A percentile compares a stretch with the other conserved stretches of the same genome.
These are phyloP conservation scores for Lota lota DNA, from an alignment of 2,113 vertebrate species.

Conservation along the genomic window DNA sequence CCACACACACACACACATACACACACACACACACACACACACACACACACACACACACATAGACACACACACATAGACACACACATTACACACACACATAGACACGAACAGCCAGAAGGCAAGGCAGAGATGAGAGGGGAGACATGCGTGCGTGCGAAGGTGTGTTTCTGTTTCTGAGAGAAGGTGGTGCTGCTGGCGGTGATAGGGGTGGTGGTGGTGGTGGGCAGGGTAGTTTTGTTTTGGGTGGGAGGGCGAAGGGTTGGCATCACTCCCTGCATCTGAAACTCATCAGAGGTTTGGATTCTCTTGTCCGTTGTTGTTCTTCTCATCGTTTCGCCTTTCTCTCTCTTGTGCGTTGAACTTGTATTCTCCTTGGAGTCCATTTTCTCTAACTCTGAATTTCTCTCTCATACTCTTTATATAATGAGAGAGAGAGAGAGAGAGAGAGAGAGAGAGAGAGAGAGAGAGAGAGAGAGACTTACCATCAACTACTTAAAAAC, in stretches of 20 bases:
- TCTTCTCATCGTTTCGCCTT: not conserved
- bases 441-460: too few species aligned
- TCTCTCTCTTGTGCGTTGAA: not conserved
- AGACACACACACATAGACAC: too few species aligned
- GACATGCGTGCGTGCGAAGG: slow-evolving; percentile 62
- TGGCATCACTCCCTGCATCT: slow-evolving; percentile 58
- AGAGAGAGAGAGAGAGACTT: too few species aligned
- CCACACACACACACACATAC: slow-evolving; percentile 51
- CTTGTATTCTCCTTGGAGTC: too few species aligned
- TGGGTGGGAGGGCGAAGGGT: slow-evolving; percentile 38
- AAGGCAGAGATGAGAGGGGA: slow-evolving; percentile 14
- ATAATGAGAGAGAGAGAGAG: too few species aligned
- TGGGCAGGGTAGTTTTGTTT: slow-evolving; percentile 47
- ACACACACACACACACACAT: too few species aligned
- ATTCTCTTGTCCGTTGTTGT: slow-evolving; percentile 18
- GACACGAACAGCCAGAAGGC: too few species aligned
- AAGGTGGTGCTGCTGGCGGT: slow-evolving; percentile 8
- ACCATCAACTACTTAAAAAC: too few species aligned
- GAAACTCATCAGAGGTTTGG: slow-evolving; percentile 60
- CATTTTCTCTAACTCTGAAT: not conserved
- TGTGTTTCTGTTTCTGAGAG: slow-evolving; percentile 30
- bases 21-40: slow-evolving; percentile 40
- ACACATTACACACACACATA: slow-evolving; percentile 16
- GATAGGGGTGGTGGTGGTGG: slow-evolving; percentile 25
- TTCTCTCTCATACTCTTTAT: not conserved